Evolutionary conservation across 1,140 invertebrate species (phyloP), one percentile per base, ranked within the genome.

Genomic region (Zaprionus africanus): DNA sequence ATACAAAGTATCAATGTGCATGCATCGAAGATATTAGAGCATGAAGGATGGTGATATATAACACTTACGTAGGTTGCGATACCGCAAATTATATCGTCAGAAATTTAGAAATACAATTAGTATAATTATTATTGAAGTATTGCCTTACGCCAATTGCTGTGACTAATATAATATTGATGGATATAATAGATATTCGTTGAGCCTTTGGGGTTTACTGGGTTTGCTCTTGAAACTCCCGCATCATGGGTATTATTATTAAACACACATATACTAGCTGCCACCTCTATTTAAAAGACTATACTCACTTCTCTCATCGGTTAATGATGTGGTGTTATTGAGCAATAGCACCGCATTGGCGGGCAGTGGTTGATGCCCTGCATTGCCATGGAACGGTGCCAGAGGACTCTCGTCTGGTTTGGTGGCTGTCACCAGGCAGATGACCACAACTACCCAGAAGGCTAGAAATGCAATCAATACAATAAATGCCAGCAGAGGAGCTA

Each of bases 401-500:
- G 92, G 85, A 61, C 76, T 92, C 43, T 93, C 91, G 5, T 92
- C 94, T 0, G 94, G 94, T 62, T 93, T 93, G 63, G 93, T 94
- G 19, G 95, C 94, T 0, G 94, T 95, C 4, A 94, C 94, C 51
- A 95, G 88, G 78, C 94, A 95, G n/a, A 95, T 96, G 76, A 98
- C 95, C 41, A 98, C 95, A 34, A 95, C 94, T 2, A 98, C 94
- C 97, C 97, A 99, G 94, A 97, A 97, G 46, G 95, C 93, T 76
- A 98, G 96, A 92, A 98, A 98, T 46, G 95, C 71, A 28, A 96
- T 92, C 0, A 99, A 93, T 56, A 96, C 94, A 53, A 97, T 73
- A 91, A 98, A 98, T 0, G 98, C 98, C 67, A 98, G 93, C 1
- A 99, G 90, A 1, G 98, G 98, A 88, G 98, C 98, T 22, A 98